A percentile compares a stretch with the other conserved stretches of the same genome.
Evolutionary conservation across 2,113 vertebrate species (phyloP).

Genomic region (Eupsittula cactorum): DNA sequence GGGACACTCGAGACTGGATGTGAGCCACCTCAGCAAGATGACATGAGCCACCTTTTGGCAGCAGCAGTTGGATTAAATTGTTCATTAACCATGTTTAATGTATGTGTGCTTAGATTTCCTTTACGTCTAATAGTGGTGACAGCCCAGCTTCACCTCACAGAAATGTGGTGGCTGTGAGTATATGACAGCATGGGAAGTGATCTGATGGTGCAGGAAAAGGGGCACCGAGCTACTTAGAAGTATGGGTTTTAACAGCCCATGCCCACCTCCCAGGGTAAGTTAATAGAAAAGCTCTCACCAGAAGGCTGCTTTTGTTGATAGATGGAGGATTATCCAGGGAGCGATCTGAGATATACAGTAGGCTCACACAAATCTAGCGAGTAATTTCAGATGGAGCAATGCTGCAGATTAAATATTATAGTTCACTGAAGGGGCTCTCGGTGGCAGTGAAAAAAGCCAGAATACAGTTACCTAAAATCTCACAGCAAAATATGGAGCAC

Average conservation of each 20-base stretch:
- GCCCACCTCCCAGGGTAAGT: neutral
- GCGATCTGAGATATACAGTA: constrained; percentile 48
- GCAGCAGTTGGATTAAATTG: neutral
- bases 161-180: neutral
- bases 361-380: constrained; percentile 29
- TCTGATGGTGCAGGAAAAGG: neutral
- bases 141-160: neutral
- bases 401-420: constrained; percentile 52
- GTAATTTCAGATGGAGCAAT: constrained; percentile 36
- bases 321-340: constrained; percentile 37
- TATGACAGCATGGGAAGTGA: neutral
- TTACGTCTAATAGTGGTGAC: rapidly evolving
- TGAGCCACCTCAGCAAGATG: neutral
- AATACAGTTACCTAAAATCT: constrained; percentile 39
- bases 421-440: constrained; percentile 20
- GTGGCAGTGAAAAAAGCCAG: constrained; percentile 63
- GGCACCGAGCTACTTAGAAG: neutral
- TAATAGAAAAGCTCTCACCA: constrained; percentile 44
- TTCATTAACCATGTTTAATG: neutral
- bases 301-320: constrained; percentile 23
- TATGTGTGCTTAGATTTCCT: neutral
- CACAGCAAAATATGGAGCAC: neutral
- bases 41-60: neutral
- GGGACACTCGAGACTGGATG: neutral
- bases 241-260: neutral